These are phyloP conservation scores for Amphiura filiformis DNA, from an alignment of 35 echinoderm and acorn worm genomes.

Conservation along the genomic window DNA sequence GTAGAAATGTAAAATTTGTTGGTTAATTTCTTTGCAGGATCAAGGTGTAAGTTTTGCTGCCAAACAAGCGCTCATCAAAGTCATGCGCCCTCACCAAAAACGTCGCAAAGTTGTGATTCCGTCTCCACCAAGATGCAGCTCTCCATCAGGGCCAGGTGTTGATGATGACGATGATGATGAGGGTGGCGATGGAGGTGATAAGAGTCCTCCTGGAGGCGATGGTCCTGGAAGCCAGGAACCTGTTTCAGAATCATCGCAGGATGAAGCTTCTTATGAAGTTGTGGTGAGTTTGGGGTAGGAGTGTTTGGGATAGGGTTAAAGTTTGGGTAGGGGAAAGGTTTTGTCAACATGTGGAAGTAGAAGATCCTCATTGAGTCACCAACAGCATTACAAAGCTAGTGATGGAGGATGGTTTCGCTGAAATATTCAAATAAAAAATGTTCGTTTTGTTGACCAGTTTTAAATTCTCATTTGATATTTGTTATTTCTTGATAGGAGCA, in stretches of 20 bases:
- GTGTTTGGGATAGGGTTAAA: too few relatives aligned
- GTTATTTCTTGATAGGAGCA: too few relatives aligned
- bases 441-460: too few relatives aligned
- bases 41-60: constrained; percentile 83
- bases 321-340: too few relatives aligned
- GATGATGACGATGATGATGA: constrained; percentile 39
- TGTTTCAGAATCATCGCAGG: constrained; percentile 52
- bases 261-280: constrained; percentile 85
- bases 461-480: too few relatives aligned
- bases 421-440: too few relatives aligned
- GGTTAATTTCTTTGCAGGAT: too few relatives aligned
- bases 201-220: constrained; percentile 45
- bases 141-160: constrained; percentile 54
- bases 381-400: background rate
- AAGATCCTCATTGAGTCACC: background rate
- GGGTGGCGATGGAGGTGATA: constrained; percentile 62
- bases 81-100: constrained; percentile 88
- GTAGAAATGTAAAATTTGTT: too few relatives aligned
- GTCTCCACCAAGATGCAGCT: constrained; percentile 83
- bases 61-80: constrained; percentile 93
- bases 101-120: constrained; percentile 72
- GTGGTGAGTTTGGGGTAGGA: constrained; percentile 71
- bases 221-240: constrained; percentile 14
- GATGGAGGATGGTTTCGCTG: background rate
- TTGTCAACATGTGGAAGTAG: background rate